Base-by-base conservation (phyloP, 2,797 vertebrate species). In the Anguilla obscura region DNA sequence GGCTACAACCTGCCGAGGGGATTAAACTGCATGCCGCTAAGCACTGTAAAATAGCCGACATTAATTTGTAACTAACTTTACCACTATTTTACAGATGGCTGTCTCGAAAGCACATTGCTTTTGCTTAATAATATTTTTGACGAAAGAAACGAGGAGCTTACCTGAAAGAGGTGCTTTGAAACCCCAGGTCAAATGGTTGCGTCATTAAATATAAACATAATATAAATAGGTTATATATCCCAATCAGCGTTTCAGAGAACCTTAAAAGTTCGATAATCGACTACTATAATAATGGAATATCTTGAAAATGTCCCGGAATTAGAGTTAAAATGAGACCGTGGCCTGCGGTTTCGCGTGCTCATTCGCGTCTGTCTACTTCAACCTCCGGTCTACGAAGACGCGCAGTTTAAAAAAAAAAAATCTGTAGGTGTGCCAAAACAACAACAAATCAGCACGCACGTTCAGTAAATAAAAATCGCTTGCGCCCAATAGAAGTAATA, bases 111-210 rank as follows among this genome's bases (percentile, higher is more conserved):
- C 6, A 18, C 3, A 45, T 40, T 50, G 50, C 2, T 82, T 82
- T 10, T 8, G 40, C 10, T 24, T 9, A 24, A 24, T 48, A n/a
- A 12, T 82, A 82, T 50, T 50, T 48, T 48, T 82, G 36, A 21
- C 45, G 79, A 50, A 50, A 76, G 63, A 79, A 82, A 45, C 40
- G 40, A 45, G 40, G 3, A 24, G 18, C 79, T 85, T 85, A 88
- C 85, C 88, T 88, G 88, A 8, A 50, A 56, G 36, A 86, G 79
- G 76, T 88, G 87, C 21, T 52, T 88, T 54, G 84, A 88, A 79
- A 50, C 79, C 56, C 58, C 86, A 69, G 86, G 56, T 80, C 18
- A 87, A 85, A 69, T 40, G 79, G 1, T n/a, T 82, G 40, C 2
- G 16, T 82, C 18, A 82, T 45, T 10, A 82, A 48, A 82, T 50